Base-by-base conservation (phyloP, 2,888 invertebrate species). In the Bibio marci region DNA sequence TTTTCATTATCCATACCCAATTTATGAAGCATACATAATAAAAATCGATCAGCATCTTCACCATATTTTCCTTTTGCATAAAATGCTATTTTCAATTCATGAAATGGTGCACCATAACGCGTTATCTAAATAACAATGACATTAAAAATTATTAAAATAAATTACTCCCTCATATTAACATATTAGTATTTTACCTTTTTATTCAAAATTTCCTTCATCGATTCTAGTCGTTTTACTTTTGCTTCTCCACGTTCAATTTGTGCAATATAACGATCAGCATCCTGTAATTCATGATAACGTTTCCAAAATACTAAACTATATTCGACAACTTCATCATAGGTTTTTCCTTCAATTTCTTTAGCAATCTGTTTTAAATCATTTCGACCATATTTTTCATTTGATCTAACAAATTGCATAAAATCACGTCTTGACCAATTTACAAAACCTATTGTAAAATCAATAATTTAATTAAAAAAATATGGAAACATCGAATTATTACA, bases 281-380 rank as follows among this genome's bases (percentile, higher is more conserved):
- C 92, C 52, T 83, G 86, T 28, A 94, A 67, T 57, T 94, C 92
- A 53, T 87, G 85, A 56, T 88, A 88, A 26, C 92, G 67, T 52
- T 90, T 87, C 94, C 94, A 95, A 64, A 94, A 95, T 7, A 92
- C 85, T 12, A 81, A 79, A 2, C 90, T 86, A 59, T 95, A 95
- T 53, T 90, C 85, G 71, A 87, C 81, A 0, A 94, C 73, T 64
- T 90, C 90, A 53, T 91, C 88, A 0, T 87, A 83, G 1, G 81
- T 80, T 61, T 92, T 92, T 5, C 81, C 82, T 64, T 90, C 88
- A 2, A 91, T 87, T 53, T 92, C 90, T 53, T 82, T 81, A 1
- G 88, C 85, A 49, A 95, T 92, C 54, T 80, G 86, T 49, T 91
- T 91, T 44, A 94, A 81, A 54, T 95, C 92, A 55, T 91, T 87